Conservation (phyloP, 2,888 invertebrate species). For the Troides helena region DNA sequence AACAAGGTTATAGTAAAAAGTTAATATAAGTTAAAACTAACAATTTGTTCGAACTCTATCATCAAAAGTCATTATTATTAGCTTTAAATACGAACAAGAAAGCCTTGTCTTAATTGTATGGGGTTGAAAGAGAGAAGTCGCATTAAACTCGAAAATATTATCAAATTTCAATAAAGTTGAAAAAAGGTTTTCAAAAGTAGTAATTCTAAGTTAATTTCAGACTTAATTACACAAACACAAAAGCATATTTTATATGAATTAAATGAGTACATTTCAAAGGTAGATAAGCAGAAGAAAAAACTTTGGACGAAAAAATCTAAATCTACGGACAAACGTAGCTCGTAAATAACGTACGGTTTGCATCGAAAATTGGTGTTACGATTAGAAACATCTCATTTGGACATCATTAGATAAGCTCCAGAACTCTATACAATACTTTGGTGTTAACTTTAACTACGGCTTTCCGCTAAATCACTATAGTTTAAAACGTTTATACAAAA, state of each 20-base stretch:
- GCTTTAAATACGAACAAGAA: neutral
- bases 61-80: neutral
- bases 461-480: slow-evolving; percentile 52
- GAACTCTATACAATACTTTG: slow-evolving; percentile 65
- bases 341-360: slow-evolving; percentile 34
- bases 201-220: no score
- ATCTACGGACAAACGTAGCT: slow-evolving; percentile 53
- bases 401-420: slow-evolving; percentile 63
- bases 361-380: slow-evolving; percentile 22
- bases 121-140: neutral
- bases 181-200: neutral
- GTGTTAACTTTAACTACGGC: slow-evolving; percentile 74
- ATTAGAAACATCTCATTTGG: slow-evolving; percentile 29
- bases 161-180: neutral
- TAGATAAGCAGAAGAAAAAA: slow-evolving; percentile 4
- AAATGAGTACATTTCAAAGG: neutral
- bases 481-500: slow-evolving; percentile 69
- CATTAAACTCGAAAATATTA: neutral
- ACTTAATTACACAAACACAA: neutral
- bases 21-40: neutral
- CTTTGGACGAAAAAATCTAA: slow-evolving; percentile 64
- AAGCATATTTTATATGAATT: neutral
- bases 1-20: neutral
- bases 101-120: neutral
- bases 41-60: neutral